Evolutionary conservation across 2,888 invertebrate species (phyloP), one percentile per base, ranked within the genome.

Genomic region (Syrista parreyssii): DNA sequence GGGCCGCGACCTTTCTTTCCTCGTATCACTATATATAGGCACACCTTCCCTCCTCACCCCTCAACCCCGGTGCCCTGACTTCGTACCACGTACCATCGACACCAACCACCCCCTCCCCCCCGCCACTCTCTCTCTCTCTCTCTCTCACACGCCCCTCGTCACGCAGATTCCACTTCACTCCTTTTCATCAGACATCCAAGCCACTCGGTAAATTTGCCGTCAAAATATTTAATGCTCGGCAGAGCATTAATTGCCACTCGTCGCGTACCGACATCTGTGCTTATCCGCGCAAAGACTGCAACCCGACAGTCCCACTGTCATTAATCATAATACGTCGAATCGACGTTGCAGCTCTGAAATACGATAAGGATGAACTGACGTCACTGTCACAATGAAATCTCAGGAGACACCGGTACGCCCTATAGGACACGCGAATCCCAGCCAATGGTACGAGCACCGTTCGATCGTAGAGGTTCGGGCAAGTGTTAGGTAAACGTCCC

Each of bases 401-500:
- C 6, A 55, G 23, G 23, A 55, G 55, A 55, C 55, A 2, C 55
- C 6, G 4, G 15, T 23, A n/a, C 6, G 15, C 23, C 55, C 55
- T 23, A 1, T 23, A 23, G 55, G 23, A 9, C 2, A 3, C 11
- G 9, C 30, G 69, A 68, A 77, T 71, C 78, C 78, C 68, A 69
- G 68, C 69, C 36, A 55, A 76, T 76, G 76, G 79, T 81, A 72
- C 76, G 75, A 30, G 30, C 6, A 23, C 23, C 78, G 78, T 77
- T 77, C 72, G 76, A 75, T 79, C 78, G 74, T 78, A 79, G 79
- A 80, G 78, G 79, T 76, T 73, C 78, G 77, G 73, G 75, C 77
- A 78, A 85, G 84, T 85, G 84, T 84, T 85, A 80, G 81, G 84
- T 79, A 85, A 83, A 85, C 84, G 68, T 69, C 75, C 74, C 78